Evolutionary conservation across 2,113 vertebrate genomes (phyloP), one percentile per base, ranked within the genome.

Genomic region (Lepidothrix coronata): DNA sequence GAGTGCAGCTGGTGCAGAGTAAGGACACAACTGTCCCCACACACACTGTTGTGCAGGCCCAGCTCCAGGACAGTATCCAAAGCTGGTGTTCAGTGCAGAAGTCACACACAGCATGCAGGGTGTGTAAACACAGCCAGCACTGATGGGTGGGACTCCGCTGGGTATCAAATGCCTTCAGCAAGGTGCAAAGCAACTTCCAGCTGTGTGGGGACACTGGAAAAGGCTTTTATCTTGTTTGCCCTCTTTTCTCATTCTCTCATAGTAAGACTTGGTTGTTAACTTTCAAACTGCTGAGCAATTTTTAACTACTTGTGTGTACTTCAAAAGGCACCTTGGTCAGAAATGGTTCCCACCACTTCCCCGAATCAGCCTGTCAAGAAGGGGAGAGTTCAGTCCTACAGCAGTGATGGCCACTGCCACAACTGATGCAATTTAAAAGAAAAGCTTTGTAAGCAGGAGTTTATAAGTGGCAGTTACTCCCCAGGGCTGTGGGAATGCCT

Each of bases 1-100:
- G 48, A 0, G 0, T 68, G 46, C 72, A 79, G 48, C 39, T 66
- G 62, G 10, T 57, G 58, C 24, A 46, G 39, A 33, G 30, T 6
- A 11, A 16, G 66, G 49, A 41, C 22, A 0, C 1, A 2, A 22
- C 52, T 51, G n/a, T 28, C 14, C 15, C 63, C 3, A 3, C 4
- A 0, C 12, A 12, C 2, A 6, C 2, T 39, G 57, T 4, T 44
- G 31, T 68, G 58, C 67, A 73, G 54, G n/a, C 67, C 70, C 85
- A 57, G 62, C 67, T 52, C 5, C 4, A 12, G 44, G 2, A 0
- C 17, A 48, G 55, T 41, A 28, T 63, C 15, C 22, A 11, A 24
- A 52, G 65, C 2, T 61, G 63, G 6, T 79, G 20, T 30, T 81
- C 35, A 12, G 37, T 46, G 8, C n/a, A 67, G 37, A 30, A 21